phyloP scores from a whole-genome alignment of 2,113 vertebrate species.

The Nerophis lumbriciformis region DNA sequence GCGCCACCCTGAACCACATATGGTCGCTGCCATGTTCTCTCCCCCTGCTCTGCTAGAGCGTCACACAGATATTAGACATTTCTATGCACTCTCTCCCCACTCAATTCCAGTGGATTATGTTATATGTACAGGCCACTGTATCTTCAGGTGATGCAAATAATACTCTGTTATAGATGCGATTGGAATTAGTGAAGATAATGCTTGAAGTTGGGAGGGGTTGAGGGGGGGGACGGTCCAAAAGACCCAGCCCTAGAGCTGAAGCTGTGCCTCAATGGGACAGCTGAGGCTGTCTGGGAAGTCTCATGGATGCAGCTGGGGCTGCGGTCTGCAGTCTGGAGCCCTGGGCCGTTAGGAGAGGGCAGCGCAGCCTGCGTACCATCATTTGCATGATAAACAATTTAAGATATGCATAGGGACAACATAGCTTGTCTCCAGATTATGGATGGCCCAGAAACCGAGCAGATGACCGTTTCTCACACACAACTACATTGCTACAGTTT shows the following conservation, averaged over 20 bases:
- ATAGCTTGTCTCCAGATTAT: constrained; percentile 66
- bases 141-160: constrained; percentile 24
- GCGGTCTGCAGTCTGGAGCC: constrained; percentile 62
- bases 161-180: not conserved
- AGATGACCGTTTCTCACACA: constrained; percentile 66
- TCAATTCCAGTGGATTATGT: constrained; percentile 19
- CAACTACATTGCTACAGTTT: constrained; percentile 22
- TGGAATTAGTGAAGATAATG: constrained; percentile 23
- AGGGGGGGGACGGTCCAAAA: constrained; percentile 1
- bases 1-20: constrained; percentile 54
- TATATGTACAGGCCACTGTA: constrained; percentile 3
- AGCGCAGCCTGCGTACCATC: constrained; percentile 57
- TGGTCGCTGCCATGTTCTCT: constrained; percentile 62
- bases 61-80: constrained; percentile 46
- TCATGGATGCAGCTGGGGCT: constrained; percentile 64
- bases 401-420: constrained; percentile 73
- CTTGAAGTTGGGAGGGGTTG: constrained; percentile 21
- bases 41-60: constrained; percentile 47
- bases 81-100: constrained; percentile 30
- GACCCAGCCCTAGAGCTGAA: constrained; percentile 19
- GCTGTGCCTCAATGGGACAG: constrained; percentile 45
- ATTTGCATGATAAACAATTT: constrained; percentile 79
- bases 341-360: constrained; percentile 56
- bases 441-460: constrained; percentile 65
- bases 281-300: constrained; percentile 62